Conservation (phyloP, 1,140 invertebrate genomes). For the Calliopsis andreniformis region DNA sequence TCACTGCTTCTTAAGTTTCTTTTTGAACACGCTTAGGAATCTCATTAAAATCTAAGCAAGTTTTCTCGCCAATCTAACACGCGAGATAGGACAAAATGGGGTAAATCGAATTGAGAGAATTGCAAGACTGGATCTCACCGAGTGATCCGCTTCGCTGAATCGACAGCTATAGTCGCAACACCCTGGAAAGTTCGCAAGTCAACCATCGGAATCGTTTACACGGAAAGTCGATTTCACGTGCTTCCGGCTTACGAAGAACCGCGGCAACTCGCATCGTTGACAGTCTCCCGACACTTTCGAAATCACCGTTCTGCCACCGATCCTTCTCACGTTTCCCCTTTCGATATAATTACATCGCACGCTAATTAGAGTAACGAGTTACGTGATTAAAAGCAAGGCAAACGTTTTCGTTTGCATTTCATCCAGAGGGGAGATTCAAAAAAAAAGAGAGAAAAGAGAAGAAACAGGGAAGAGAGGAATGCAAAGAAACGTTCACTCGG, state of each 20-base stretch:
- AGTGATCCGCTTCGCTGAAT: conserved; percentile 3
- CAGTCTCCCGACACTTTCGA: conserved; percentile 29
- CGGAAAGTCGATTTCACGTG: conserved; percentile 51
- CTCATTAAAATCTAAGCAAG: no score
- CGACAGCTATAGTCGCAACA: not conserved
- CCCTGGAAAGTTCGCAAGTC: not conserved
- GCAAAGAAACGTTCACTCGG: no score
- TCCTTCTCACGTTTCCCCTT: conserved; percentile 32
- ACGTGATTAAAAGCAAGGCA: conserved; percentile 9
- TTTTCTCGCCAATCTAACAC: no score
- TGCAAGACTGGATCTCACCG: conserved; percentile 3
- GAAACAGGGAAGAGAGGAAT: no score
- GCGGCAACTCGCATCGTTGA: conserved; percentile 13
- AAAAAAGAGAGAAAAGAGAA: not conserved
- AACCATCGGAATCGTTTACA: conserved; percentile 36
- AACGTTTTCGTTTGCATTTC: conserved; percentile 37
- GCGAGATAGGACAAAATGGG: no score
- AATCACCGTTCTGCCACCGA: conserved; percentile 11
- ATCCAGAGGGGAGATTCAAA: not conserved
- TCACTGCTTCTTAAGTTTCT: no score
- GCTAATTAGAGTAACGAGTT: conserved; percentile 43
- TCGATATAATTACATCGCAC: conserved; percentile 26
- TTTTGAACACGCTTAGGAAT: no score
- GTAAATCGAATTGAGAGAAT: not conserved
- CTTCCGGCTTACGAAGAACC: conserved; percentile 14